A percentile compares a stretch with the other conserved stretches of the same genome.
These are phyloP conservation scores for Epistrophe grossulariae DNA, from an alignment of 2,888 invertebrate genomes.

Conservation along the genomic window DNA sequence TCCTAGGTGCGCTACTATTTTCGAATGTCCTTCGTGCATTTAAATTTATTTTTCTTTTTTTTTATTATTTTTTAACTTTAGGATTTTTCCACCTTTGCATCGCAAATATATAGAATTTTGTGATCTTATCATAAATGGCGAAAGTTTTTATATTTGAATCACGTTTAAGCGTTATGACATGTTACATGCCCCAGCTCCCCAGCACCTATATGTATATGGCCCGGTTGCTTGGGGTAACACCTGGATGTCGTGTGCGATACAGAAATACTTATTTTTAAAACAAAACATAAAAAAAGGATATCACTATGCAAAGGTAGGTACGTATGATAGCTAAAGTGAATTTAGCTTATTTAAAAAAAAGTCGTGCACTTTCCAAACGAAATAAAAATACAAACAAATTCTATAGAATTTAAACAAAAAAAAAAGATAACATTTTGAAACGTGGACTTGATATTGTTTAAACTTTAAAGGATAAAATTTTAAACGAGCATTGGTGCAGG, in stretches of 20 bases:
- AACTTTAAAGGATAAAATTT: background rate
- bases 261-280: constrained; percentile 38
- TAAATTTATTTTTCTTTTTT: constrained; percentile 51
- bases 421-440: background rate
- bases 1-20: constrained; percentile 47
- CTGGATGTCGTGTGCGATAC: constrained; percentile 64
- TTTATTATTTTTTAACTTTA: constrained; percentile 6
- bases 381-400: constrained; percentile 27
- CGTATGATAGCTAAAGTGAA: constrained; percentile 59
- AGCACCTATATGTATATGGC: background rate
- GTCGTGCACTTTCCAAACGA: constrained; percentile 48
- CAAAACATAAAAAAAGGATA: constrained; percentile 37
- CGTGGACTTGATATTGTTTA: background rate
- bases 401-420: constrained; percentile 40
- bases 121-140: constrained; percentile 51
- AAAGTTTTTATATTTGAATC: constrained; percentile 69
- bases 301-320: constrained; percentile 36
- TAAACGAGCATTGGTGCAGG: background rate
- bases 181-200: constrained; percentile 59
- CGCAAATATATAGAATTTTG: background rate
- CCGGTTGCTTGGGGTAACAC: constrained; percentile 59
- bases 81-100: constrained; percentile 15
- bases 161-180: constrained; percentile 75
- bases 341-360: constrained; percentile 60
- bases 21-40: constrained; percentile 66